A percentile compares a stretch with the other conserved stretches of the same genome.
These are phyloP conservation scores for Chrysemys picta DNA, from an alignment of 2,113 vertebrate species.

Conservation along the genomic window DNA sequence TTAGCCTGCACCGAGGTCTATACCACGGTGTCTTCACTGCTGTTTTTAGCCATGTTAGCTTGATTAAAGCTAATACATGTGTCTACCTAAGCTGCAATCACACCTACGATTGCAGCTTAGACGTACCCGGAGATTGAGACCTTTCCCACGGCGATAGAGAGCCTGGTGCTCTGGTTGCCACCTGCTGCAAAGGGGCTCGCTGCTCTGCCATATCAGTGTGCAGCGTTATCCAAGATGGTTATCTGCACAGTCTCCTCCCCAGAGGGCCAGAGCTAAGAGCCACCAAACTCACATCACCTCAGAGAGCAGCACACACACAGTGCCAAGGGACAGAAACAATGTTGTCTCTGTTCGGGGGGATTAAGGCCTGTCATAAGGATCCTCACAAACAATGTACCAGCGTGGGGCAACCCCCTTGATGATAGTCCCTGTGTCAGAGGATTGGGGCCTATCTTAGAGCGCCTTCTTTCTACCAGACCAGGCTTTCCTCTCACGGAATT, in stretches of 20 bases:
- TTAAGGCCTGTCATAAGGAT: neutral
- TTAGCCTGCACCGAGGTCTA: too few relatives aligned
- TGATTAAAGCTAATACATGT: too few relatives aligned
- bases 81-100: too few relatives aligned
- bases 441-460: neutral
- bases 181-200: neutral
- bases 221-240: neutral
- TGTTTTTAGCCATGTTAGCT: too few relatives aligned
- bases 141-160: neutral
- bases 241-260: neutral
- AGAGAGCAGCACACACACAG: neutral
- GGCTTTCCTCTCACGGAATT: neutral
- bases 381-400: neutral
- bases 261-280: neutral
- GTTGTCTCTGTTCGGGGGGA: neutral
- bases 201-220: neutral
- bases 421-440: too few relatives aligned
- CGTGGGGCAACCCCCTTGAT: neutral
- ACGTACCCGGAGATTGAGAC: neutral
- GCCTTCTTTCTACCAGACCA: neutral
- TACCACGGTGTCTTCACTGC: too few relatives aligned
- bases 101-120: too few relatives aligned
- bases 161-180: neutral
- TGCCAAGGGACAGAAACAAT: neutral
- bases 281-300: neutral